Percentiles rank a stretch among this genome's conserved stretches.
phyloP scores from a whole-genome alignment of 2,797 vertebrate species.

The Tinamus major region DNA sequence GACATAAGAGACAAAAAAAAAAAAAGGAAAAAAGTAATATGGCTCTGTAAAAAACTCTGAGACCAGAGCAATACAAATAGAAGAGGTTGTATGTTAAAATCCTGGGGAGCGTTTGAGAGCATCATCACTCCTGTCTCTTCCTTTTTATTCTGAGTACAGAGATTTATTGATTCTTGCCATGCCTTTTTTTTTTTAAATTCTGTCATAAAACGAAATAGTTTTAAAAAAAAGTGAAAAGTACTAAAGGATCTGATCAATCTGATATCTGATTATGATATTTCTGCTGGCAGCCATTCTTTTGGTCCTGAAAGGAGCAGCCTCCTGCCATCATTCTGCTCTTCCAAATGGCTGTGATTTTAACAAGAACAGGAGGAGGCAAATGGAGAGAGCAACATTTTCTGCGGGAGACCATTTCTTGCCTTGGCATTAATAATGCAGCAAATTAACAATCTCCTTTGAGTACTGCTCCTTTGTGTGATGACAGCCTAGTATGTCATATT shows the following conservation, averaged over 20 bases:
- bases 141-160: not conserved
- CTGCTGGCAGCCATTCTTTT: not conserved
- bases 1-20: conserved; percentile 12
- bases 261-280: not conserved
- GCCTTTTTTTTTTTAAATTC: not conserved
- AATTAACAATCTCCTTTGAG: not conserved
- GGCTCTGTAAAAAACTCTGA: not conserved
- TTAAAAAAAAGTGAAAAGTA: not conserved
- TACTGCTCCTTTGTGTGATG: not conserved
- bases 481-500: not conserved
- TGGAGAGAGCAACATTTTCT: not conserved
- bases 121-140: not conserved
- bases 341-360: not conserved
- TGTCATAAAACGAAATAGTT: not conserved
- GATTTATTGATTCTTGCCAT: not conserved
- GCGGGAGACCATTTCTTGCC: not conserved
- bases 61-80: not conserved
- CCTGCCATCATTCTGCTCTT: not conserved
- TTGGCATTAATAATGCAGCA: conserved; percentile 18
- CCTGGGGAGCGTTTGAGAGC: not conserved
- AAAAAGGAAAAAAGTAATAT: not conserved
- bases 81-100: not conserved
- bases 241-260: not conserved
- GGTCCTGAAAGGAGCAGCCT: not conserved
- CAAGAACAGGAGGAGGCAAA: not conserved